Conservation (phyloP, 2,888 invertebrate species). For the Tridacna crocea region DNA sequence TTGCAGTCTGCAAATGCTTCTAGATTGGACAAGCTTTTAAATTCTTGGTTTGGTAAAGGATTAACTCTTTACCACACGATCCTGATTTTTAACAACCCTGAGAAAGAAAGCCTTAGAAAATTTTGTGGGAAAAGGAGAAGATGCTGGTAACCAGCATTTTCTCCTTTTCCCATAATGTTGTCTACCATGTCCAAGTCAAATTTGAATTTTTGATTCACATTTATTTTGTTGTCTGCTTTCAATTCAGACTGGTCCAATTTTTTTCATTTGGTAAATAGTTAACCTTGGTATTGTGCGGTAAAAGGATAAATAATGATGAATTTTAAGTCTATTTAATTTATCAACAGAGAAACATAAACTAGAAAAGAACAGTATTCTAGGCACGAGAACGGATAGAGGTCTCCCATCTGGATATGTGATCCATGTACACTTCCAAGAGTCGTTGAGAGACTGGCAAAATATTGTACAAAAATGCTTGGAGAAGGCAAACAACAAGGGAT, state of each 20-base stretch:
- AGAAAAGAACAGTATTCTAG: not conserved
- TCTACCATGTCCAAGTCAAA: not conserved
- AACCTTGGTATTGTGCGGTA: not conserved
- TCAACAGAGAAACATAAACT: slow-evolving; percentile 12
- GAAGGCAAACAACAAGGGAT: slow-evolving; percentile 50
- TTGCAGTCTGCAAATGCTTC: too few relatives aligned
- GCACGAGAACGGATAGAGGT: not conserved
- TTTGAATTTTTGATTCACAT: too few relatives aligned
- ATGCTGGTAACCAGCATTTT: slow-evolving; percentile 5
- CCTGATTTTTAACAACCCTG: too few relatives aligned
- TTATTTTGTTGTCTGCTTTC: too few relatives aligned
- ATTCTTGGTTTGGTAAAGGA: too few relatives aligned
- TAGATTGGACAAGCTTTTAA: too few relatives aligned
- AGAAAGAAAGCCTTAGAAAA: too few relatives aligned
- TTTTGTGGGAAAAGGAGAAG: not conserved
- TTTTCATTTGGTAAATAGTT: not conserved
- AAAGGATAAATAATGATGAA: not conserved
- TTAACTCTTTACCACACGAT: too few relatives aligned
- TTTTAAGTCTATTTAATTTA: not conserved
- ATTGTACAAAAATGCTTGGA: slow-evolving; percentile 49
- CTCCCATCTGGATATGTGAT: slow-evolving; percentile 32
- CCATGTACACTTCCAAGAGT: slow-evolving; percentile 51
- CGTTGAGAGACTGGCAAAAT: slow-evolving; percentile 41
- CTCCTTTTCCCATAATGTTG: slow-evolving; percentile 2
- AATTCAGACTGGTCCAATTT: too few relatives aligned